These are phyloP conservation scores for Tetragonula carbonaria DNA, from an alignment of 2,888 invertebrate genomes.

Conservation along the genomic window DNA sequence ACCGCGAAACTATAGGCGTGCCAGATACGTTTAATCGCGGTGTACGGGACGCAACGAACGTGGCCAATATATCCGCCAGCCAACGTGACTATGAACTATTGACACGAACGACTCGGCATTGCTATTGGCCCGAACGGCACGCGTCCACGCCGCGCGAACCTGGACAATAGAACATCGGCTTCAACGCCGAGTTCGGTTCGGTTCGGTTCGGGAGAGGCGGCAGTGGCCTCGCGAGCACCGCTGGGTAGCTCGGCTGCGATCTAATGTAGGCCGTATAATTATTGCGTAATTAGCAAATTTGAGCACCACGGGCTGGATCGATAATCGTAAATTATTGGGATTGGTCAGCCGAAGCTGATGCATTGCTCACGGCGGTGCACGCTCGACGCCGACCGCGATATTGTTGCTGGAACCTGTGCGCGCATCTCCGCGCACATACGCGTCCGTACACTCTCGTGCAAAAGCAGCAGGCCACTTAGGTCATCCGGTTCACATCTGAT, in stretches of 20 bases:
- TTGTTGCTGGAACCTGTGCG: conserved; percentile 48
- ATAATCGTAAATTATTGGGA: conserved; percentile 80
- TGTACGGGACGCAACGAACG: conserved; percentile 23
- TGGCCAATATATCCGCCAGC: conserved; percentile 60
- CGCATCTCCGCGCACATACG: background rate
- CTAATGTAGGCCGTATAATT: conserved; percentile 81
- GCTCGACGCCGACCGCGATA: conserved; percentile 54
- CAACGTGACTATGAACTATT: conserved; percentile 69
- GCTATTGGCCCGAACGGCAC: conserved; percentile 62
- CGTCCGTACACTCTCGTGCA: background rate
- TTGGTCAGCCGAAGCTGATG: conserved; percentile 76
- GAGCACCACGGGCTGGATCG: conserved; percentile 74
- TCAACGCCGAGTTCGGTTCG: conserved; percentile 42
- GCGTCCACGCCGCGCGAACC: conserved; percentile 8
- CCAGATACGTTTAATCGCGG: conserved; percentile 46
- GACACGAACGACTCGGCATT: conserved; percentile 63
- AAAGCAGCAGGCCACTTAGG: background rate
- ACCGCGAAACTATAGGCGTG: conserved; percentile 65
- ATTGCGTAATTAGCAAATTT: conserved; percentile 82
- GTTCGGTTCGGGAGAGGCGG: conserved; percentile 42
- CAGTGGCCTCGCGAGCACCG: conserved; percentile 14
- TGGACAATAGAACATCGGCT: conserved; percentile 55
- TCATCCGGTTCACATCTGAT: background rate
- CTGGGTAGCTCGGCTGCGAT: conserved; percentile 57
- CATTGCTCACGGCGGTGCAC: conserved; percentile 73